A percentile compares a stretch with the other conserved stretches of the same genome.
Evolutionary conservation across 2,113 vertebrate species (phyloP).

Genomic region (Xerus inauris): DNA sequence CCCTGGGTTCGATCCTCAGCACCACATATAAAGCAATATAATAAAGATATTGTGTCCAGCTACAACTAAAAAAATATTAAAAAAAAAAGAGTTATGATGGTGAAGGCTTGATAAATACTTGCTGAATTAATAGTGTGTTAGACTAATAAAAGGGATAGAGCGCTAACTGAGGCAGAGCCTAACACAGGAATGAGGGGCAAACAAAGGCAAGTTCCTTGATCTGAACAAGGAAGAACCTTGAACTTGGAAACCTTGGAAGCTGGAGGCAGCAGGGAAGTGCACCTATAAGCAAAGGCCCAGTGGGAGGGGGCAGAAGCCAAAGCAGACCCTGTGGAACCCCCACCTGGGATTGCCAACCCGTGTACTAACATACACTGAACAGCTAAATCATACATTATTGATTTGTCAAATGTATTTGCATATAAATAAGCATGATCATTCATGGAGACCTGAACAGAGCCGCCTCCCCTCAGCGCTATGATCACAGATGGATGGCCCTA

Average conservation of each 20-base stretch:
- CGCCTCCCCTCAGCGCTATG: conserved; percentile 88
- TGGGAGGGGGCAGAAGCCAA: not conserved
- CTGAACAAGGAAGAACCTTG: conserved; percentile 52
- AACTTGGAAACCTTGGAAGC: conserved; percentile 12
- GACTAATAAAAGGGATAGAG: not conserved
- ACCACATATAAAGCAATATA: too few relatives aligned
- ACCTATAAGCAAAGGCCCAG: not conserved
- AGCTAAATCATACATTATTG: conserved; percentile 92
- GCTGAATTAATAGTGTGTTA: not conserved
- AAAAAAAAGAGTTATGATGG: not conserved
- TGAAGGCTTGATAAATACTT: conserved; percentile 17
- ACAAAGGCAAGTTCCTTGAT: not conserved
- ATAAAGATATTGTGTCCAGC: too few relatives aligned
- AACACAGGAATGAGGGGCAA: not conserved
- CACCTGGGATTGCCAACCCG: conserved; percentile 80
- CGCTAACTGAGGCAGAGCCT: not conserved
- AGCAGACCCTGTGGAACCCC: conserved; percentile 10
- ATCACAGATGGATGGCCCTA: conserved; percentile 91
- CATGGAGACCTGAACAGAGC: conserved; percentile 86
- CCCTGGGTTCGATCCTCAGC: too few relatives aligned
- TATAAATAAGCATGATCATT: conserved; percentile 92
- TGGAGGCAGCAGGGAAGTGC: not conserved
- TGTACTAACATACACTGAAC: conserved; percentile 83
- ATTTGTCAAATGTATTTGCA: conserved; percentile 92
- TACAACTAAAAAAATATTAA: too few relatives aligned